Base-by-base conservation (phyloP, 1,140 invertebrate species). In the Linepithema humile region DNA sequence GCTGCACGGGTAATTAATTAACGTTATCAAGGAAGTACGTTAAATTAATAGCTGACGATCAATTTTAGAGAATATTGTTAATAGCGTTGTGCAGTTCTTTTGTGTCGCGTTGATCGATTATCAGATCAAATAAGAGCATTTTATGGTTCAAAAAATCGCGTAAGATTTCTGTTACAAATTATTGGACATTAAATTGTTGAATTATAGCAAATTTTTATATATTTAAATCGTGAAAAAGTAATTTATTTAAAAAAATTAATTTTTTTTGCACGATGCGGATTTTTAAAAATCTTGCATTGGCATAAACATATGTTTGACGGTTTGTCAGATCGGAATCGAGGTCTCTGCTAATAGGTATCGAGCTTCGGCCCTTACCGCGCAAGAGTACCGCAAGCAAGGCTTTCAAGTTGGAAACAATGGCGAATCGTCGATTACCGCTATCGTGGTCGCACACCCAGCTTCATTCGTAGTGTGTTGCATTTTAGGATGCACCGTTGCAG, bases 401-500 rank as follows among this genome's bases (percentile, higher is more conserved):
- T 43, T 74, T 74, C 70, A 43, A 12, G 17, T 74, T 26, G 35
- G 53, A 59, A 74, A 74, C 40, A 74, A 74, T 74, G 35, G 70
- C 53, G 70, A 59, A 74, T 74, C 38, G 70, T 59, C 70, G 35
- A 74, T 74, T 74, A 74, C 35, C 70, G 17, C 38, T 74, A 74
- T 59, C 70, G 15, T 12, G 53, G 35, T 43, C 35, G 15, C 20
- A 2, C 70, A 74, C 35, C 70, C n/a, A 38, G 29, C 35, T 26
- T 20, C 20, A 7, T 35, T 12, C 9, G 70, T 3, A 59, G 35
- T 73, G 55, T 23, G 70, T 38, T 59, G 50, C 26, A 43, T 74
- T 74, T 74, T 59, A 59, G 70, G 20, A 59, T 59, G 53, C 50
- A 23, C 17, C 45, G 17, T 26, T 69, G 43, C 67, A 15, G 45